Conservation (phyloP, 2,888 invertebrate genomes). For the Andrena bicolor region DNA sequence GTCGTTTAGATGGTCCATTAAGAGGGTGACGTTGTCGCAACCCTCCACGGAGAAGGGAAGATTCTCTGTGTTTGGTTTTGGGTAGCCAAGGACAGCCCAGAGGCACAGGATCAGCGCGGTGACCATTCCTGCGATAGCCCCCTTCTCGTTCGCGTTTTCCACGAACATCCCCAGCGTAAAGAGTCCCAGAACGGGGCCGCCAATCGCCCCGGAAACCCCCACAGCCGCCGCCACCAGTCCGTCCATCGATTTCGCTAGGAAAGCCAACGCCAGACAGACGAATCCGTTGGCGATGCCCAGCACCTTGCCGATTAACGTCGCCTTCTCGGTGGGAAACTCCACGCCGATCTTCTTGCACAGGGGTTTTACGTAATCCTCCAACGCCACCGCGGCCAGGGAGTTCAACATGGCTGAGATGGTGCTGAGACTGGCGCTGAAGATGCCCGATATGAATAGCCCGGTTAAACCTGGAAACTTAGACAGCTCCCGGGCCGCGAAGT, state of each 20-base stretch:
- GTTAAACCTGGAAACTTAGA: constrained; percentile 80
- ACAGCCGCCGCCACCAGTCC: constrained; percentile 88
- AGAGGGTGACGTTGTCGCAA: constrained; percentile 65
- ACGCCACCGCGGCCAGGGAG: constrained; percentile 94
- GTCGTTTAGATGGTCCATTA: constrained; percentile 6
- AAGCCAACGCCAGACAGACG: constrained; percentile 74
- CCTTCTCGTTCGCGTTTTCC: constrained; percentile 90
- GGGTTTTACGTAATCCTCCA: constrained; percentile 93
- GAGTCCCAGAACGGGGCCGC: constrained; percentile 94
- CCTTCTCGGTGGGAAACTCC: constrained; percentile 89
- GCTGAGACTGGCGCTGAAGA: constrained; percentile 96
- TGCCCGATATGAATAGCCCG: constrained; percentile 86
- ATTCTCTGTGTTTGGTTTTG: constrained; percentile 44
- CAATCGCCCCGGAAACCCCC: constrained; percentile 93
- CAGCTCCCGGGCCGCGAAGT: constrained; percentile 90
- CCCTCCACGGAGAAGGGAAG: constrained; percentile 73
- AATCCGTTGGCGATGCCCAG: constrained; percentile 76
- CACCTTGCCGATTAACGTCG: constrained; percentile 88
- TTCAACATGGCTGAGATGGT: constrained; percentile 97
- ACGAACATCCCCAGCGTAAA: constrained; percentile 95
- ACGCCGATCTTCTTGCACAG: constrained; percentile 64
- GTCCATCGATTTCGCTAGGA: constrained; percentile 75
- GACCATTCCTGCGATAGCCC: constrained; percentile 76
- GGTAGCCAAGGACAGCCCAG: constrained; percentile 74
- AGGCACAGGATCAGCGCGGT: constrained; percentile 65